phyloP scores from a whole-genome alignment of 1,140 invertebrate genomes.

The Cecropterus lyciades region DNA sequence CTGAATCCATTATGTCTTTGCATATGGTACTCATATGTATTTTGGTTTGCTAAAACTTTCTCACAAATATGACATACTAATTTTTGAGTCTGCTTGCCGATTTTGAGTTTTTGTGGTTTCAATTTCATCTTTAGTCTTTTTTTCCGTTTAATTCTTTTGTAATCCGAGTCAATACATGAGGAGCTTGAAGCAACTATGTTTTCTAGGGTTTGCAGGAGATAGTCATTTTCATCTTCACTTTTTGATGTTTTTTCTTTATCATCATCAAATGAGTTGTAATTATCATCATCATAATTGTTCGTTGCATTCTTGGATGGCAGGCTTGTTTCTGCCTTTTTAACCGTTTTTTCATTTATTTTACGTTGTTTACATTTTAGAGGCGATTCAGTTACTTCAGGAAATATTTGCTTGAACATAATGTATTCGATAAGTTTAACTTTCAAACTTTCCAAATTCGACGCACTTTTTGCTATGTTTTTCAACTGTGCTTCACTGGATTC shows the following conservation, averaged over 20 bases:
- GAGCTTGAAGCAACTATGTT: slow-evolving; percentile 11
- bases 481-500: slow-evolving; percentile 58
- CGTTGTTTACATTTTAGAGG: slow-evolving; percentile 9
- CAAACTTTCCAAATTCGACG: slow-evolving; percentile 30
- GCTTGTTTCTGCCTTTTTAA: background rate
- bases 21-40: slow-evolving; percentile 68
- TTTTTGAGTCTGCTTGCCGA: slow-evolving; percentile 18
- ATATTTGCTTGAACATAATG: slow-evolving; percentile 44
- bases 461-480: slow-evolving; percentile 35
- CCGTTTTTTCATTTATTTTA: background rate
- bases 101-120: slow-evolving; percentile 28
- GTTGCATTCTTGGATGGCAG: background rate
- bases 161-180: slow-evolving; percentile 1
- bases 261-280: background rate
- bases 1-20: slow-evolving; percentile 63
- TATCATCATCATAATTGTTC: background rate
- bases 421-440: slow-evolving; percentile 56
- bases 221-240: slow-evolving; percentile 17
- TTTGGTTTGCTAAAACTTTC: slow-evolving; percentile 58
- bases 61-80: slow-evolving; percentile 59
- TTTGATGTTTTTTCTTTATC: background rate
- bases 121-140: slow-evolving; percentile 13
- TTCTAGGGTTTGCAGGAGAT: slow-evolving; percentile 32
- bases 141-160: background rate
- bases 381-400: background rate